Conservation (phyloP, 2,888 invertebrate species). For the Andrena bicolor region DNA sequence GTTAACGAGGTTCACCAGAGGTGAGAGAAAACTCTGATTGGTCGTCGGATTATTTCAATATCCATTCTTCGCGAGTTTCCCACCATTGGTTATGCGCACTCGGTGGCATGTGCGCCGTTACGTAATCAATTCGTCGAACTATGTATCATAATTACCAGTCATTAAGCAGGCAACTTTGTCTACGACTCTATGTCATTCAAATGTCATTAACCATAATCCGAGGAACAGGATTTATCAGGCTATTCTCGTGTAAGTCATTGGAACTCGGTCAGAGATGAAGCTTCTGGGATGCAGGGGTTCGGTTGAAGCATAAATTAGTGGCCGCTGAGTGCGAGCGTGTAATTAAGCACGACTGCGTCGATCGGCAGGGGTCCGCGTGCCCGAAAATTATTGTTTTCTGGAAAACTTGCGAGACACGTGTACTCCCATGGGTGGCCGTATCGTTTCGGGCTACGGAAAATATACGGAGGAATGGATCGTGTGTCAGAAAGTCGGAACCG, state of each 20-base stretch:
- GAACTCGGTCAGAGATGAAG: not conserved
- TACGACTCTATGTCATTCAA: not conserved
- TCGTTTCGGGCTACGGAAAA: constrained; percentile 56
- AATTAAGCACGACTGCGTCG: not conserved
- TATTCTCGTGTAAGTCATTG: not conserved
- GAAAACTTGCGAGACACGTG: constrained; percentile 73
- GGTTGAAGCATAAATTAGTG: not conserved
- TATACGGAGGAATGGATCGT: constrained; percentile 42
- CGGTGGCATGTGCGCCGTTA: not conserved
- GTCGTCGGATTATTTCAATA: constrained; percentile 8
- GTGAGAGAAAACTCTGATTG: constrained; percentile 9
- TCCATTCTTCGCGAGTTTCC: constrained; percentile 16
- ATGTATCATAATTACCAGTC: constrained; percentile 10
- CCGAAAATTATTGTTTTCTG: constrained; percentile 56
- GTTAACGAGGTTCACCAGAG: constrained; percentile 13
- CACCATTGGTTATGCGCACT: not conserved
- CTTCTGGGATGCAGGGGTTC: not conserved
- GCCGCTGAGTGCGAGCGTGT: not conserved
- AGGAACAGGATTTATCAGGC: not conserved
- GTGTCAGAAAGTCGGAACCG: constrained; percentile 32
- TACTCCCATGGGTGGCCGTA: constrained; percentile 65
- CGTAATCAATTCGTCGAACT: constrained; percentile 1
- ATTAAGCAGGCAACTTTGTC: not conserved
- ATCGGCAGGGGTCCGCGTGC: constrained; percentile 45
- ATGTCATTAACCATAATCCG: not conserved